A percentile compares a stretch with the other conserved stretches of the same genome.
Evolutionary conservation across 2,113 vertebrate species (phyloP).

Genomic region (Lanius collurio): DNA sequence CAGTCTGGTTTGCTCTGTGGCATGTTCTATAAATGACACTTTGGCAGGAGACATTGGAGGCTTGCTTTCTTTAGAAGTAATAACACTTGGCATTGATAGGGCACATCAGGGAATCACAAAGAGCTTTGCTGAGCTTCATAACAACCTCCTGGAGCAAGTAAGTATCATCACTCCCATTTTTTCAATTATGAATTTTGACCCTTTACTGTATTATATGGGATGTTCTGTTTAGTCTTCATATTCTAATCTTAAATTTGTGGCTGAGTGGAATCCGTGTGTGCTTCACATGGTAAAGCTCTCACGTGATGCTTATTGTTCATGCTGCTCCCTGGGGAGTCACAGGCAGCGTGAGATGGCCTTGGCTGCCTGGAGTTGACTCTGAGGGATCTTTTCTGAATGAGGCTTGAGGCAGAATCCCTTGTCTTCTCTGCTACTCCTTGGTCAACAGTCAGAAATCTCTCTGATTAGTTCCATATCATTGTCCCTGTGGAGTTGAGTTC

Average conservation of each 20-base stretch:
- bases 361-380: background rate
- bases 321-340: fast-evolving
- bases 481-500: background rate
- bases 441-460: background rate
- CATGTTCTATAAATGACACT: background rate
- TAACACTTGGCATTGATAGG: background rate
- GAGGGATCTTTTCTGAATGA: background rate
- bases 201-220: background rate
- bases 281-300: background rate
- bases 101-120: background rate
- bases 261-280: background rate
- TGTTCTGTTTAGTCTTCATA: background rate
- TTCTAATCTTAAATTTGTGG: background rate
- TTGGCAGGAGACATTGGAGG: background rate
- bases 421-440: background rate
- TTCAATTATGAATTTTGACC: background rate
- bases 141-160: background rate
- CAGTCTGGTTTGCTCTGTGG: background rate
- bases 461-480: background rate
- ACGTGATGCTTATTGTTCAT: background rate
- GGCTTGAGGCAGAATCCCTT: background rate
- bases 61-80: background rate
- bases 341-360: background rate
- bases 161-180: background rate
- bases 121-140: background rate